phyloP scores from a whole-genome alignment of 2,113 vertebrate species.

The Chaenogobius annularis region DNA sequence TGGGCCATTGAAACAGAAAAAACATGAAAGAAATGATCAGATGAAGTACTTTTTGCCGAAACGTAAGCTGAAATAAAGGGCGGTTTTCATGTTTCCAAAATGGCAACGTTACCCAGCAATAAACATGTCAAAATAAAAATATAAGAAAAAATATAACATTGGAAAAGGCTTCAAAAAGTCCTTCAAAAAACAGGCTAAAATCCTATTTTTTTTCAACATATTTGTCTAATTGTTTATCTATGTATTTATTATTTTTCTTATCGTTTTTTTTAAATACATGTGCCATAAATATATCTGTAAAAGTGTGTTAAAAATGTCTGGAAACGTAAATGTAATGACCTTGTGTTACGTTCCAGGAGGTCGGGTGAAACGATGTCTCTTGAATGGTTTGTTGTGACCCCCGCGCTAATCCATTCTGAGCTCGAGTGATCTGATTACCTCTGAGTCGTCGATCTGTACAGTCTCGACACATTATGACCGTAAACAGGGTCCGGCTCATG shows the following conservation, averaged over 20 bases:
- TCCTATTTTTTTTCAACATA: background rate
- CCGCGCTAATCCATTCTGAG: background rate
- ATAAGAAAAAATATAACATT: no score
- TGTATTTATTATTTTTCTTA: background rate
- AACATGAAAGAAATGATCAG: no score
- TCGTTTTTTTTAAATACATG: background rate
- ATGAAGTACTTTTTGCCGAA: no score
- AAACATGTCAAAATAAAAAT: no score
- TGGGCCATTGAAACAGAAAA: no score
- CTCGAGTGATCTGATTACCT: background rate
- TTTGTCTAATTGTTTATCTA: background rate
- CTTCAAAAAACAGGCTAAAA: no score
- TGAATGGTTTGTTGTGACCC: background rate
- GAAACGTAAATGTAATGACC: slow-evolving; percentile 6
- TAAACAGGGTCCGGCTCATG: background rate
- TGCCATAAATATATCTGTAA: background rate
- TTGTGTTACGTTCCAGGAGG: slow-evolving; percentile 29
- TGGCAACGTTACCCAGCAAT: no score
- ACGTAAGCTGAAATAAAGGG: no score
- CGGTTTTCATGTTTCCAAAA: no score
- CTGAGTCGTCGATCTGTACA: slow-evolving; percentile 11
- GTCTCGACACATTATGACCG: background rate
- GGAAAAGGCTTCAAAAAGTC: no score
- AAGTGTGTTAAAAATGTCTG: background rate
- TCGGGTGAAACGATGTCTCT: slow-evolving; percentile 14